Percentiles rank a stretch among this genome's conserved stretches.
These are phyloP conservation scores for Sclerurus mexicanus DNA, from an alignment of 2,113 vertebrate species.

Conservation along the genomic window DNA sequence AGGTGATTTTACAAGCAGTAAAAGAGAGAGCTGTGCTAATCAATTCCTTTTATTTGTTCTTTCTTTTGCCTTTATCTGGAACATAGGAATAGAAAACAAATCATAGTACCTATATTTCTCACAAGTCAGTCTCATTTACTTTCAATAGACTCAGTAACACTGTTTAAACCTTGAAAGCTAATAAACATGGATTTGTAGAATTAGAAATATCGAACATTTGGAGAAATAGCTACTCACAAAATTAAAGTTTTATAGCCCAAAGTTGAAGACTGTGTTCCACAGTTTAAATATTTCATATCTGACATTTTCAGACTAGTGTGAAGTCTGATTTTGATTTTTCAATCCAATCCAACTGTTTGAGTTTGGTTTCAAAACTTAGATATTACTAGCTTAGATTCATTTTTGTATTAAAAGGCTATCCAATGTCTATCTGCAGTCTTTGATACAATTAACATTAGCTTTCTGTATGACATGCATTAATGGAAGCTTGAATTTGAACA, in stretches of 20 bases:
- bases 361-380: constrained; percentile 61
- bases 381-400: background rate
- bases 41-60: constrained; percentile 72
- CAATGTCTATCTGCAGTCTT: background rate
- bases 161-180: constrained; percentile 81
- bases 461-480: background rate
- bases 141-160: constrained; percentile 77
- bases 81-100: constrained; percentile 73
- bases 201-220: constrained; percentile 80
- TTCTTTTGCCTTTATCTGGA: constrained; percentile 71
- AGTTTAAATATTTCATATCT: constrained; percentile 81
- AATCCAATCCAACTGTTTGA: constrained; percentile 51
- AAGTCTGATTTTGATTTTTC: constrained; percentile 73
- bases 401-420: background rate
- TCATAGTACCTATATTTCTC: constrained; percentile 67
- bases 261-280: constrained; percentile 70
- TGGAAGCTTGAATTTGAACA: background rate
- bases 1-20: constrained; percentile 55
- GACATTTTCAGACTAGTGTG: constrained; percentile 73
- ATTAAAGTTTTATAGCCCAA: constrained; percentile 82
- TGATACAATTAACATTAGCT: background rate
- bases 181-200: constrained; percentile 84
- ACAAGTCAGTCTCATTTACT: constrained; percentile 75
- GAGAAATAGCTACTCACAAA: constrained; percentile 73
- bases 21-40: constrained; percentile 58